phyloP scores from a whole-genome alignment of 2,113 vertebrate genomes.

The Arothron firmamentum region DNA sequence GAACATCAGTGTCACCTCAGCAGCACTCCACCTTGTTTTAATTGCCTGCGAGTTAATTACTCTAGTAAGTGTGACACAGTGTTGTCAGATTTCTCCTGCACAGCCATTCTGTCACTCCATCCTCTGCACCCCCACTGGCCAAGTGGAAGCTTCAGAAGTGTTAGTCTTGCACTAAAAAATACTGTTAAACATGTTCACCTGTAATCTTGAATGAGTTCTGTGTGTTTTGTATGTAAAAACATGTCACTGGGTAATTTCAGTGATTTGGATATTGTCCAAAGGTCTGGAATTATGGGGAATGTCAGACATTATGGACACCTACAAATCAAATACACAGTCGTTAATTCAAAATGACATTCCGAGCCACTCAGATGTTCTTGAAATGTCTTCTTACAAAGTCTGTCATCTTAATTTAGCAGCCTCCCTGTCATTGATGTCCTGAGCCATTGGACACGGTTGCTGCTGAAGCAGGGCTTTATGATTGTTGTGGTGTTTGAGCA shows the following conservation, averaged over 20 bases:
- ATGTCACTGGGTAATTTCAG: too few species aligned
- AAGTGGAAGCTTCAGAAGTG: slow-evolving; percentile 51
- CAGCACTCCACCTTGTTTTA: slow-evolving; percentile 72
- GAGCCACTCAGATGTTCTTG: slow-evolving; percentile 10
- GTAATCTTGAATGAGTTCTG: too few species aligned
- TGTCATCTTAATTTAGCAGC: slow-evolving; percentile 56
- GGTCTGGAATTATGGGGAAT: too few species aligned
- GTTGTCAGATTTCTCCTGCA: slow-evolving; percentile 70
- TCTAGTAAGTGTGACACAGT: slow-evolving; percentile 74
- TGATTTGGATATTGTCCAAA: too few species aligned
- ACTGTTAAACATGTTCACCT: slow-evolving; percentile 34
- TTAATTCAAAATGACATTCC: too few species aligned
- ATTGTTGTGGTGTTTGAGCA: slow-evolving; percentile 40
- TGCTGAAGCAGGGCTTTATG: slow-evolving; percentile 29
- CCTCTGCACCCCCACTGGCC: slow-evolving; percentile 58
- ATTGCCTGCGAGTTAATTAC: slow-evolving; percentile 76
- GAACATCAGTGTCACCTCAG: slow-evolving; percentile 63
- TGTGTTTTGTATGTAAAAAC: too few species aligned
- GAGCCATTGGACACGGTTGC: slow-evolving; percentile 45
- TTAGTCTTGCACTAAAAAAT: slow-evolving; percentile 47
- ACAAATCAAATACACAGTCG: too few species aligned
- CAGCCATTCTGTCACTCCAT: slow-evolving; percentile 48
- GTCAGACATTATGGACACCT: too few species aligned
- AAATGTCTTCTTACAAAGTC: slow-evolving; percentile 39
- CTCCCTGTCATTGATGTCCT: slow-evolving; percentile 25